These are phyloP conservation scores for Acropora yongei DNA, from an alignment of 64 coral and sea anemone species.

Conservation along the genomic window DNA sequence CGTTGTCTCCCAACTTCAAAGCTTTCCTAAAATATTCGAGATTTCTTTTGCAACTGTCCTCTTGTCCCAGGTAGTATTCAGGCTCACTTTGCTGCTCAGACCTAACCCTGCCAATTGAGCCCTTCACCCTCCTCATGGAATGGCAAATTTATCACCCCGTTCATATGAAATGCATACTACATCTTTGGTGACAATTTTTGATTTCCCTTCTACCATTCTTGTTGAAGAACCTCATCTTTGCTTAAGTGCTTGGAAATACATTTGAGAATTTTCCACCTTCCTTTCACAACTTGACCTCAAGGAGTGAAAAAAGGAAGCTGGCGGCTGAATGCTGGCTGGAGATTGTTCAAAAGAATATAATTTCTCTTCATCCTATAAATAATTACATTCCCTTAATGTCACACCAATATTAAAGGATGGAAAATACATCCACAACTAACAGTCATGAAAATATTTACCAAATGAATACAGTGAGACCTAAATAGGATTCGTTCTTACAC, in stretches of 20 bases:
- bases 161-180: slow-evolving; percentile 10
- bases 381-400: slow-evolving; percentile 16
- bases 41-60: background rate
- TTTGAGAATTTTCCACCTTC: slow-evolving; percentile 10
- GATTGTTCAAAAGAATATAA: slow-evolving; percentile 22
- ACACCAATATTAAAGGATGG: background rate
- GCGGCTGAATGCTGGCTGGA: slow-evolving; percentile 9
- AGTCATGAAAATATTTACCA: background rate
- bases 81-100: background rate
- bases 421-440: slow-evolving; percentile 16
- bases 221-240: slow-evolving; percentile 18
- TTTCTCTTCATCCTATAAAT: slow-evolving; percentile 14
- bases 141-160: slow-evolving; percentile 20
- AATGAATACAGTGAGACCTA: background rate
- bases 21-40: slow-evolving; percentile 42
- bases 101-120: slow-evolving; percentile 23
- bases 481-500: background rate
- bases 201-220: background rate
- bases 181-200: slow-evolving; percentile 43
- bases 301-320: slow-evolving; percentile 8
- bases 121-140: slow-evolving; percentile 26
- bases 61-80: slow-evolving; percentile 20
- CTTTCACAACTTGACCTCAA: slow-evolving; percentile 13
- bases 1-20: slow-evolving; percentile 19
- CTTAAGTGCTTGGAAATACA: slow-evolving; percentile 14